Percentiles rank a stretch among this genome's conserved stretches.
These are phyloP conservation scores for Cephus pulcher DNA, from an alignment of 2,888 invertebrate species.

Conservation along the genomic window DNA sequence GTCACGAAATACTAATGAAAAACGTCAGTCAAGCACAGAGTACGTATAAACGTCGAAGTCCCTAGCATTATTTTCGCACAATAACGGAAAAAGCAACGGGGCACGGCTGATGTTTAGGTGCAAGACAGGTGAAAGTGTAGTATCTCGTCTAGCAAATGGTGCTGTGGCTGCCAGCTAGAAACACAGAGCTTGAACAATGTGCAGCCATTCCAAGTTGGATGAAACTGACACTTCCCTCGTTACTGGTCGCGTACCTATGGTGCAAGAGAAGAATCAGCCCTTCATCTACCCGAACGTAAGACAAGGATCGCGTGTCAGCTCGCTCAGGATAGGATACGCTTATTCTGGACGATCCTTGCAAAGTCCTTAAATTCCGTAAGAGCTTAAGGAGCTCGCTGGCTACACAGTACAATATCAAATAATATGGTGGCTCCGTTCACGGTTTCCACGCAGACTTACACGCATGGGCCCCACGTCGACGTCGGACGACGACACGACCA, in stretches of 20 bases:
- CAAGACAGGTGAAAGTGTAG: constrained; percentile 40
- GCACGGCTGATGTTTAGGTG: not conserved
- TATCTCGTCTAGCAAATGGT: constrained; percentile 33
- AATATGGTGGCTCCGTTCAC: constrained; percentile 56
- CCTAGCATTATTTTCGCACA: not conserved
- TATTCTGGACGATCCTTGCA: not conserved
- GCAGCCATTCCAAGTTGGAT: constrained; percentile 48
- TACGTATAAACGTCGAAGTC: not conserved
- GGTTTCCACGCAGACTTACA: constrained; percentile 44
- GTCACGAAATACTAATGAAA: not conserved
- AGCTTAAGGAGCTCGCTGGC: constrained; percentile 24
- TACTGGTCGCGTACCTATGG: constrained; percentile 31
- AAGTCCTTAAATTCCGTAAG: constrained; percentile 5
- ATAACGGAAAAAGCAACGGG: not conserved
- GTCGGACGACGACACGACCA: constrained; percentile 24
- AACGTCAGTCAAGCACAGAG: not conserved
- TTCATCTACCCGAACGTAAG: not conserved
- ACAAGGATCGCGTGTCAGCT: not conserved
- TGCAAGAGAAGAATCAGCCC: not conserved
- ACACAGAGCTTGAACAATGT: constrained; percentile 39
- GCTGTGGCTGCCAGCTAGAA: constrained; percentile 30
- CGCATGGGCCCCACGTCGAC: constrained; percentile 30
- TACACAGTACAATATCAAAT: constrained; percentile 47
- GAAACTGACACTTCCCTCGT: constrained; percentile 50
- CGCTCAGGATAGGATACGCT: not conserved